Evolutionary conservation across 2,797 vertebrate genomes (phyloP), one percentile per base, ranked within the genome.

Genomic region (Hippocampus kuda): DNA sequence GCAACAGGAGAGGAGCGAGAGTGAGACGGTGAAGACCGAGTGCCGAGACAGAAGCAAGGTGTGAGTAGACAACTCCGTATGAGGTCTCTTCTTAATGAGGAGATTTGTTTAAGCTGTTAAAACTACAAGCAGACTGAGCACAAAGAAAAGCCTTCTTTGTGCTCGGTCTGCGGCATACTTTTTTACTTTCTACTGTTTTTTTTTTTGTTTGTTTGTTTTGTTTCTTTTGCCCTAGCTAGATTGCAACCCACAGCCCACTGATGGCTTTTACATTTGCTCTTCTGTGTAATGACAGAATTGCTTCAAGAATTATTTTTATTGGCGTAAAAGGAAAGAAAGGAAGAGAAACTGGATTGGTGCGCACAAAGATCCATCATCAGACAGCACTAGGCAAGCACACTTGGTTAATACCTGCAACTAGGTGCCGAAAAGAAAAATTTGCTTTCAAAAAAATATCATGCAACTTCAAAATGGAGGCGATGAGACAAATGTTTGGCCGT

Each of bases 21-120:
- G 62, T 61, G 68, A 76, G 64, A 30, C 64, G 0, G 42, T 72
- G 65, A 48, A 64, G 24, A 24, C 10, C n/a, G 53, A 54, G 22
- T 12, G 53, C n/a, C 10, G 8, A n/a, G n/a, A n/a, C 71, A 76
- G 73, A 72, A 73, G 66, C 4, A 62, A 85, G 82, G 83, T 81
- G 84, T 73, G 71, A 85, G 79, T 6, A 82, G 81, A 82, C 71
- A 41, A 69, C 79, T 74, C 79, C 42, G 75, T 80, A 79, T 81
- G 85, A 83, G 82, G 80, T 71, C 80, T 71, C 72, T 22, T 74
- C 70, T 75, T 85, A 84, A 87, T 80, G 80, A 87, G 81, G 72
- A 82, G 71, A 75, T 79, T 80, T 87, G 81, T 84, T 84, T 74
- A 78, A 83, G 76, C 74, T 77, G 75, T 81, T 77, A 71, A 62